Percentiles rank a stretch among this genome's conserved stretches.
phyloP scores from a whole-genome alignment of 1,140 invertebrate species.

The Steinernema feltiae region DNA sequence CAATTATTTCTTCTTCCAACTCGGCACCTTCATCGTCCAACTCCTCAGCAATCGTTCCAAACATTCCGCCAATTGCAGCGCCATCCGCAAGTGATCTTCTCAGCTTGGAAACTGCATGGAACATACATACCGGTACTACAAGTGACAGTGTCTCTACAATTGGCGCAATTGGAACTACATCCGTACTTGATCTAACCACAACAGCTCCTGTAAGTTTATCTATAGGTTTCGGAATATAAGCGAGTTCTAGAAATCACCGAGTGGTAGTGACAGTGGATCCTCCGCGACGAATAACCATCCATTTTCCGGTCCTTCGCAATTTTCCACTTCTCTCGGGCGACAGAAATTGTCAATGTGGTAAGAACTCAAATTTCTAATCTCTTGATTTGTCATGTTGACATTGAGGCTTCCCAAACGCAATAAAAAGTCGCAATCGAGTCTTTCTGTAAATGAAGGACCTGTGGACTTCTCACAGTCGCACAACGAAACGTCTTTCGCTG shows the following conservation, averaged over 20 bases:
- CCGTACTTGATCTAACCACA: not conserved
- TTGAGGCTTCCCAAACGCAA: not conserved
- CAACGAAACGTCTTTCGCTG: not conserved
- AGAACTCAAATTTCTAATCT: not conserved
- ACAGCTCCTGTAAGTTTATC: not conserved
- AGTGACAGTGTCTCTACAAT: not conserved
- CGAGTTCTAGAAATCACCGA: conserved; percentile 7
- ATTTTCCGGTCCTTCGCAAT: not conserved
- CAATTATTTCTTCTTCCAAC: conserved; percentile 21
- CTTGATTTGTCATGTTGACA: not conserved
- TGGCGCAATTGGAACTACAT: not conserved
- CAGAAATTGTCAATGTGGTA: not conserved
- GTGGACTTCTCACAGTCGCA: conserved; percentile 2
- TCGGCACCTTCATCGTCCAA: conserved; percentile 47
- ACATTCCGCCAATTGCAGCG: not conserved
- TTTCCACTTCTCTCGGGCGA: not conserved
- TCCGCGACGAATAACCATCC: not conserved
- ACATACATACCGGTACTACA: not conserved
- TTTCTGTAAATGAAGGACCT: not conserved
- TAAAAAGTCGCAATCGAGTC: not conserved
- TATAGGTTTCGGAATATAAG: not conserved
- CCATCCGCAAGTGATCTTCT: conserved; percentile 44
- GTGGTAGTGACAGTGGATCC: conserved; percentile 21
- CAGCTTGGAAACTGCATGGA: conserved; percentile 35
- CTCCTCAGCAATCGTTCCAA: conserved; percentile 43